Evolutionary conservation across 2,888 invertebrate species (phyloP).

Genomic region (Pollenia amentaria): DNA sequence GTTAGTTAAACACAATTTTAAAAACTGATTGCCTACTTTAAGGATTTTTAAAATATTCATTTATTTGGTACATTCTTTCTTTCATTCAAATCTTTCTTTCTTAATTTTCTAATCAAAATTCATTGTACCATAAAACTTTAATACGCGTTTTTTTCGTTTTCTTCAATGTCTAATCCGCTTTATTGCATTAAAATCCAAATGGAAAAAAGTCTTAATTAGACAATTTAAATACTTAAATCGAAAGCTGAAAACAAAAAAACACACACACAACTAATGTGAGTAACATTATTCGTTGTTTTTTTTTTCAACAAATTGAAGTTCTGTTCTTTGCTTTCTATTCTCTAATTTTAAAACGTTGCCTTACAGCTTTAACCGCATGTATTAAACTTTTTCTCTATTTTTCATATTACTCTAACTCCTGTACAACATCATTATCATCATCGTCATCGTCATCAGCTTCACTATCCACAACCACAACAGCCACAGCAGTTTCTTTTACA

Average conservation of each 20-base stretch:
- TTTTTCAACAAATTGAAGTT: neutral
- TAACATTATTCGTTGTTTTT: slow-evolving; percentile 12
- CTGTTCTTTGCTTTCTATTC: neutral
- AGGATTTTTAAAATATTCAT: neutral
- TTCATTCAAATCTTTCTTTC: neutral
- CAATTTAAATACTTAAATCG: slow-evolving; percentile 67
- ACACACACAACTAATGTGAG: slow-evolving; percentile 24
- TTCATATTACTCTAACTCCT: slow-evolving; percentile 1
- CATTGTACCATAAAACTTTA: slow-evolving; percentile 27
- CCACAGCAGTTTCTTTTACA: slow-evolving; percentile 2
- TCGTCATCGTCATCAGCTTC: slow-evolving; percentile 18
- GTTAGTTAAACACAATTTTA: too few species aligned
- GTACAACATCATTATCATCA: neutral
- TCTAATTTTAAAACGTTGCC: slow-evolving; percentile 42
- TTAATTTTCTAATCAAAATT: slow-evolving; percentile 19
- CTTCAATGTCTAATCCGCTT: slow-evolving; percentile 51
- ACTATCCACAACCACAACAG: slow-evolving; percentile 30
- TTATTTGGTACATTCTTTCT: neutral
- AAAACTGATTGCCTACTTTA: neutral
- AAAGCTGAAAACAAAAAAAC: neutral
- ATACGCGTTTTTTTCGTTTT: neutral
- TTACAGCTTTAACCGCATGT: slow-evolving; percentile 79
- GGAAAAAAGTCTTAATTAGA: slow-evolving; percentile 70
- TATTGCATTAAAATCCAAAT: slow-evolving; percentile 48
- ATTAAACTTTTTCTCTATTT: slow-evolving; percentile 77